Conservation (phyloP, 2,797 vertebrate genomes). For the Oreortyx pictus region DNA sequence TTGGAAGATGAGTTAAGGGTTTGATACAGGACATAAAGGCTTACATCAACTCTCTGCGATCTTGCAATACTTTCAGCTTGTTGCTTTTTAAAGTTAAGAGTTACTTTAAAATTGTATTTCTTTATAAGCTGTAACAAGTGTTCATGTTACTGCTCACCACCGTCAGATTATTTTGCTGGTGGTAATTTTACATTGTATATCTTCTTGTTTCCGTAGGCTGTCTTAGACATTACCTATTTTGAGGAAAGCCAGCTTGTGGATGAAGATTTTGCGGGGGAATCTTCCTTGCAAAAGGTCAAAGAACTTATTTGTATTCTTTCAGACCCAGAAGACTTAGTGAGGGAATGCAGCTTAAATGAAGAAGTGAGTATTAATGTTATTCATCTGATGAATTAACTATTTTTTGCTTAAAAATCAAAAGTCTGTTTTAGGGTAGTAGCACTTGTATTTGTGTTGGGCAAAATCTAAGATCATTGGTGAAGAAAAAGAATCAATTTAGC, state of each 20-base stretch:
- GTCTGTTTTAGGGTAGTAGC: not conserved
- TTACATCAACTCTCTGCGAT: accelerated
- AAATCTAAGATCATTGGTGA: not conserved
- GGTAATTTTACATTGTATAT: not conserved
- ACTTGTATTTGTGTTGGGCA: not conserved
- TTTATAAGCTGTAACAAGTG: not conserved
- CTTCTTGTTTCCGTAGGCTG: constrained; percentile 80
- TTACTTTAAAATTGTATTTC: not conserved
- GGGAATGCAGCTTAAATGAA: constrained; percentile 82
- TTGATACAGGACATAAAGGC: accelerated
- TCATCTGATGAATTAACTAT: not conserved
- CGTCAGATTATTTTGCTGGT: not conserved
- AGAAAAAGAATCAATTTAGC: not conserved
- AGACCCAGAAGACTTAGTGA: constrained; percentile 90
- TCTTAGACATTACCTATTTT: constrained; percentile 95
- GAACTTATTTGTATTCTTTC: constrained; percentile 90
- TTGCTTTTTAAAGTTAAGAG: not conserved
- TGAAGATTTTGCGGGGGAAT: constrained; percentile 93
- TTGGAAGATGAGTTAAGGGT: not conserved
- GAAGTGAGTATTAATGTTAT: constrained; percentile 79
- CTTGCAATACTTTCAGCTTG: not conserved
- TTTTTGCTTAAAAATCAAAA: not conserved
- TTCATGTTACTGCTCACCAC: accelerated
- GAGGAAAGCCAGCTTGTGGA: constrained; percentile 96
- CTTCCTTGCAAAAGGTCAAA: constrained; percentile 90